Evolutionary conservation across 2,113 vertebrate genomes (phyloP), one percentile per base, ranked within the genome.

Genomic region (Hirundichthys speculiger): DNA sequence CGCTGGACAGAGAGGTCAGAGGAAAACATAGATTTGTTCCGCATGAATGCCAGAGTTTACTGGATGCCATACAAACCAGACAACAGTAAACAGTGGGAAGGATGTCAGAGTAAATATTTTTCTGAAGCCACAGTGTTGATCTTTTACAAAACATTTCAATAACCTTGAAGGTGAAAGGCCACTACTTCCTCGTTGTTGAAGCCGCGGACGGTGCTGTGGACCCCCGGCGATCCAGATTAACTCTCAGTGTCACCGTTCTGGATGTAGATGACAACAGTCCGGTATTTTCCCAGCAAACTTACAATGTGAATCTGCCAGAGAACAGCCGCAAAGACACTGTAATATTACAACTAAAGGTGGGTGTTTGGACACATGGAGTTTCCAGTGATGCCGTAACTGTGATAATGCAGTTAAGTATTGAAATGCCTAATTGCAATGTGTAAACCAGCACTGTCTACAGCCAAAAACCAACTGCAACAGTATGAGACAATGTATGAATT

Each of bases 191-290:
- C 9, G 72, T 89, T 0, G 94, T 99, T 5, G 94, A 97, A 89
- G 98, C 96, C 1, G 94, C 92, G 0, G 98, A 99, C 1, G 93
- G 95, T 6, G 96, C 95, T 0, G 83, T 75, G 1, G 94, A 98
- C 69, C 95, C 96, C 0, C 94, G 96, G 1, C 92, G 90, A 19
- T 90, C 96, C 46, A 90, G 93, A 0, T 21, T 96, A 2, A 94
- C 92, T 0, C 58, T 99, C 55, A 90, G 88, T 0, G 75, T 99
- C 82, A 94, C 88, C 3, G 94, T 99, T 43, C 86, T 96, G 83
- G 98, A 99, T 11, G 93, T 99, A 0, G 96, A 99, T 15, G 98
- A 99, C 87, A 99, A 99, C 73, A 98, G 95, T 61, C 98, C 98
- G 0, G 84, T 95, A 16, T 99, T 99, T 64, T 93, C 90, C 25